Conservation (phyloP, 2,888 invertebrate genomes). For the Odontothrips loti region DNA sequence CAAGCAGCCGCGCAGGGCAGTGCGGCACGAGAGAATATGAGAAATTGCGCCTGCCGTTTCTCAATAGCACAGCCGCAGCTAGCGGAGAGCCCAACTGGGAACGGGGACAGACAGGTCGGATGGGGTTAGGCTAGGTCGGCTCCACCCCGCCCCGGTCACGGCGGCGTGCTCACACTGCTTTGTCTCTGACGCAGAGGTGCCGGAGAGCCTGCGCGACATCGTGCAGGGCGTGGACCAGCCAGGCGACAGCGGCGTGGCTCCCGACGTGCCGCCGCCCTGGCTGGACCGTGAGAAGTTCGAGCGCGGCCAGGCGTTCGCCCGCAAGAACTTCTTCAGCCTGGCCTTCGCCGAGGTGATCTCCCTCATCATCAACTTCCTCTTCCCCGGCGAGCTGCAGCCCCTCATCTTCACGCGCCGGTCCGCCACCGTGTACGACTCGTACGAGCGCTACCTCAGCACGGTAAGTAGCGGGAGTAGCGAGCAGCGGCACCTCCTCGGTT, state of each 20-base stretch:
- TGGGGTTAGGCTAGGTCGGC: neutral
- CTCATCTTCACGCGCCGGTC: constrained; percentile 42
- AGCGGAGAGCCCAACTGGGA: no score
- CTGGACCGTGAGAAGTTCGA: constrained; percentile 31
- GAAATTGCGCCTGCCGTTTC: no score
- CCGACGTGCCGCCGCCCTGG: constrained; percentile 29
- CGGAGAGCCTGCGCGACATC: constrained; percentile 17
- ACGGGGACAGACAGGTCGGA: neutral
- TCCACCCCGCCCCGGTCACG: neutral
- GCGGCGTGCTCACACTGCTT: neutral
- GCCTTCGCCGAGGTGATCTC: constrained; percentile 43
- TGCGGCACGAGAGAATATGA: neutral
- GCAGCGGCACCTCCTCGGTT: no score
- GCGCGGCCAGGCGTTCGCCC: constrained; percentile 43
- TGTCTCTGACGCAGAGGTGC: neutral
- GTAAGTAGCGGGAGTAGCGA: constrained; percentile 33
- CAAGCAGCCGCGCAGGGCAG: neutral
- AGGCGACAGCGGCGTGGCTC: constrained; percentile 5
- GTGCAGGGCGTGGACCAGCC: neutral
- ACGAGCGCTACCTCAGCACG: constrained; percentile 44
- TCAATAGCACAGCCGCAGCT: neutral
- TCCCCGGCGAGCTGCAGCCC: constrained; percentile 29
- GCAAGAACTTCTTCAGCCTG: constrained; percentile 42
- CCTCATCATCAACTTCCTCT: constrained; percentile 43
- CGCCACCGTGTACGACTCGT: constrained; percentile 42